Base-by-base conservation (phyloP, 1,140 invertebrate species). In the Tenebrio molitor region DNA sequence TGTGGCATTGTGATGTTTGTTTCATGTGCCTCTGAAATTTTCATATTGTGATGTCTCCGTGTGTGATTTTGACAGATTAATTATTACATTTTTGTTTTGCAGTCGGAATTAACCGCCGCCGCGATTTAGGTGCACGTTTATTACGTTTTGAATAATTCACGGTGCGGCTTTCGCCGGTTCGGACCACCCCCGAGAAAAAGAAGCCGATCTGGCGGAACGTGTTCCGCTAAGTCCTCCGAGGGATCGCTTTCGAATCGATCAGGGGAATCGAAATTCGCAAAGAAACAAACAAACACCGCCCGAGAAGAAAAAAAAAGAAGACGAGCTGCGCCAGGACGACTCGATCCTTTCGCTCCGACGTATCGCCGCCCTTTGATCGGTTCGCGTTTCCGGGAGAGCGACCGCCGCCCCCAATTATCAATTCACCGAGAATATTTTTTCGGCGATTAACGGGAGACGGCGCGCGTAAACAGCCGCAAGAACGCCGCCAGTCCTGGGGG, bases 61-160 rank as follows among this genome's bases (percentile, higher is more conserved):
- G 79, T 75, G 69, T 81, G 80, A 80, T 80, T 81, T 81, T 81
- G 80, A 81, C 80, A 81, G 80, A 81, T 81, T 81, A 81, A 81
- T 81, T 80, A 81, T 81, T 81, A 76, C 74, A 81, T 80, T 81
- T 81, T 81, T 80, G 80, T 80, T 75, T 78, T 78, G 72, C 73
- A 75, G 44, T 29, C 65, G 62, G 74, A 77, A 74, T 76, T 76
- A 74, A 68, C 76, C 69, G 69, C 71, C 67, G 64, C n/a, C n/a
- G 50, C 34, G 68, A 69, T 75, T 72, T 75, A 72, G 58, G 66
- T 72, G 50, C 50, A 58, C 29, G 50, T 58, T 58, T 58, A 58
- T 58, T 23, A 29, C 53, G 62, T 70, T 75, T 73, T 75, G 44
- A 70, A 69, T 75, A 73, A 73, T 75, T 75, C 58, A 19, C 58